phyloP scores from a whole-genome alignment of 2,113 vertebrate genomes.

The Gnathonemus longibarbis region DNA sequence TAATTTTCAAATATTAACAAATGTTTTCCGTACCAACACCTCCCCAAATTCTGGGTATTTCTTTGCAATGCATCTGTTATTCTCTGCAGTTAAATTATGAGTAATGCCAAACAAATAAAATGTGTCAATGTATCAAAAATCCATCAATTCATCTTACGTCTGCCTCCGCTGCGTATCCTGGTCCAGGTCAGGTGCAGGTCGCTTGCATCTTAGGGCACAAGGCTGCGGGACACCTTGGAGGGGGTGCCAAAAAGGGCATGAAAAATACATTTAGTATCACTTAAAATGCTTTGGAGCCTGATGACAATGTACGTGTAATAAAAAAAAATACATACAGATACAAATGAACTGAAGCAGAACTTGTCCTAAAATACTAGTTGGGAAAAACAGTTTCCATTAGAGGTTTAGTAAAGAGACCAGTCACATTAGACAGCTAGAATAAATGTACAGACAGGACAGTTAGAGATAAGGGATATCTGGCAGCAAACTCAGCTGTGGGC shows the following conservation, averaged over 20 bases:
- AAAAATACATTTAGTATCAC: neutral
- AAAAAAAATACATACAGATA: constrained; percentile 5
- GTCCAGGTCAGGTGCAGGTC: neutral
- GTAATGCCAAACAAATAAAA: neutral
- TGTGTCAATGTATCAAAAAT: neutral
- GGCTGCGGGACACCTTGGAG: neutral
- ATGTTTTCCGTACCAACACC: neutral
- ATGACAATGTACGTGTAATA: neutral
- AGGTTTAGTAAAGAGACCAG: constrained; percentile 42
- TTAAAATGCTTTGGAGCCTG: neutral
- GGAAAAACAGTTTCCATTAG: constrained; percentile 32
- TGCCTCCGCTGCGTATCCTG: neutral
- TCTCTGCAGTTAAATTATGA: neutral
- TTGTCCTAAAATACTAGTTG: constrained; percentile 2
- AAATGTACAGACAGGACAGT: constrained; percentile 47
- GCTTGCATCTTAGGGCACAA: neutral
- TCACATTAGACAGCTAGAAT: constrained; percentile 58
- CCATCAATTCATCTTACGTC: neutral
- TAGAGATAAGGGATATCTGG: constrained; percentile 55
- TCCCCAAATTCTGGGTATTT: neutral
- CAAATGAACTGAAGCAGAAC: neutral
- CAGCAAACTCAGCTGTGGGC: constrained; percentile 49
- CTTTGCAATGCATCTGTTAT: neutral
- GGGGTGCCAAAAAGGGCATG: neutral
- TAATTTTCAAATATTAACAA: neutral